phyloP scores from a whole-genome alignment of 2,888 invertebrate genomes.

The Stegophylla sp. region DNA sequence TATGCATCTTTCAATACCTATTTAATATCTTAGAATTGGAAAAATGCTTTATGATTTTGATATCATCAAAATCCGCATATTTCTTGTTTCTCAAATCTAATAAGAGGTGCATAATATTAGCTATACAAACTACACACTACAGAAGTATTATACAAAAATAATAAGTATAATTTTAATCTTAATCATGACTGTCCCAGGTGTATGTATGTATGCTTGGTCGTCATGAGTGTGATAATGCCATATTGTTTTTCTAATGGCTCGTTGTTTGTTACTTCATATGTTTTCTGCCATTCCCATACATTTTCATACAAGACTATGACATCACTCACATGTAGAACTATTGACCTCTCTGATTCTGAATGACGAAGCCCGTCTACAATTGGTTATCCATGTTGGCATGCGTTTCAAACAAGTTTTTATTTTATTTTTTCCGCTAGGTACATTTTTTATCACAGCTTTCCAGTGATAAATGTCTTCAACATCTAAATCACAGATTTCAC shows the following conservation, averaged over 20 bases:
- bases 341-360: conserved; percentile 33
- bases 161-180: too few species aligned
- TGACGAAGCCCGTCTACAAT: neutral
- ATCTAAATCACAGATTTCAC: conserved; percentile 35
- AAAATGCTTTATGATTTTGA: neutral
- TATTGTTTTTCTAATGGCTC: neutral
- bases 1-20: neutral
- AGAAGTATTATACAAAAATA: neutral
- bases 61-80: too few species aligned
- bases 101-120: too few species aligned
- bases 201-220: neutral
- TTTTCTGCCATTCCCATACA: neutral
- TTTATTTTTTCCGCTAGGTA: neutral
- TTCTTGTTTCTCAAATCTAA: too few species aligned
- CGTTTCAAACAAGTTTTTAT: conserved; percentile 42
- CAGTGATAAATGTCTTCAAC: conserved; percentile 18
- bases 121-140: too few species aligned
- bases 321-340: conserved; percentile 19
- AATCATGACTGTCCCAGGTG: too few species aligned
- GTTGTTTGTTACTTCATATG: neutral
- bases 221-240: neutral
- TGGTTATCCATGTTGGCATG: conserved; percentile 17
- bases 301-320: conserved; percentile 20
- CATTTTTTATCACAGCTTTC: conserved; percentile 27
- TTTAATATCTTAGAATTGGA: neutral